Percentiles rank a stretch among this genome's conserved stretches.
These are phyloP conservation scores for Anarrhichthys ocellatus DNA, from an alignment of 2,113 vertebrate genomes.

Conservation along the genomic window DNA sequence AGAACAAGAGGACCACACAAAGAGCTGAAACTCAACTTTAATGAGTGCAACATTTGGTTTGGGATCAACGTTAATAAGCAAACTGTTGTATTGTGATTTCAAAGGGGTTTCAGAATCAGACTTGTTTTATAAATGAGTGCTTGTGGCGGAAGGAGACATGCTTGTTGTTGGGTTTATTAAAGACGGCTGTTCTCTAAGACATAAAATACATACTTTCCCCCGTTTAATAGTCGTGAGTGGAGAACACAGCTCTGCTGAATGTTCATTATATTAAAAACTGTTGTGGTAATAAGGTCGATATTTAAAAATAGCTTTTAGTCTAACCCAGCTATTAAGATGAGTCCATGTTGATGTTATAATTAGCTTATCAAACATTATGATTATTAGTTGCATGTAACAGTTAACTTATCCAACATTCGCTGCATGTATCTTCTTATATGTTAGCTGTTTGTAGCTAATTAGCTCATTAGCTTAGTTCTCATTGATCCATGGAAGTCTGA, in stretches of 20 bases:
- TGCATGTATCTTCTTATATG: background rate
- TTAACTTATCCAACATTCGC: no score
- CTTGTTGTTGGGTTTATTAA: conserved; percentile 20
- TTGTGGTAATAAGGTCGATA: no score
- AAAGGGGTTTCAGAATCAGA: conserved; percentile 35
- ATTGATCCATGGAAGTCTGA: background rate
- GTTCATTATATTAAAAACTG: background rate
- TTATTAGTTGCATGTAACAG: no score
- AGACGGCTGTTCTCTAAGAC: conserved; percentile 5
- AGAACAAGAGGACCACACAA: conserved; percentile 53
- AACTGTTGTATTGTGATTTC: conserved; percentile 37
- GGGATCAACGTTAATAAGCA: conserved; percentile 45
- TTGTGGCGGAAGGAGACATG: conserved; percentile 8
- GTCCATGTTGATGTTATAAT: no score
- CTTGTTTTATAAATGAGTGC: conserved; percentile 3
- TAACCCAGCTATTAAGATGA: no score
- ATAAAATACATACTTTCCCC: background rate
- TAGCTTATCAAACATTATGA: no score
- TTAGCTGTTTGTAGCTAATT: background rate
- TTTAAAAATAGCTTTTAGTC: no score
- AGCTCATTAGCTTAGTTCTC: background rate
- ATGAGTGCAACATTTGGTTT: conserved; percentile 19
- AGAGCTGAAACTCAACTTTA: conserved; percentile 6
- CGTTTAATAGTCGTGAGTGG: background rate
- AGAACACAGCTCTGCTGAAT: background rate